These are phyloP conservation scores for Anhinga rufa DNA, from an alignment of 2,113 vertebrate species.

Conservation along the genomic window DNA sequence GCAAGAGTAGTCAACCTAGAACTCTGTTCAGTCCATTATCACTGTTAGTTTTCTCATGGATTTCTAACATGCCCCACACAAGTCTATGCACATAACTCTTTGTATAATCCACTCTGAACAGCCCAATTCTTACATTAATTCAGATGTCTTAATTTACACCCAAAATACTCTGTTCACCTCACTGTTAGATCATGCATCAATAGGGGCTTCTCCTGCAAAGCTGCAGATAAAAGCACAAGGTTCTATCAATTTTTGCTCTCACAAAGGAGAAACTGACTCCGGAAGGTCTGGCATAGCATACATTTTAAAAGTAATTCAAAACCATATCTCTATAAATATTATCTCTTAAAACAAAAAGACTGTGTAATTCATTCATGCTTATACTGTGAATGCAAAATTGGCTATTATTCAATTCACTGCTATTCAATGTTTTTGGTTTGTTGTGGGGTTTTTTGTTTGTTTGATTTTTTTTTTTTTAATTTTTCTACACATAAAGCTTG, in stretches of 20 bases:
- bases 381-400: background rate
- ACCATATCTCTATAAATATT: slow-evolving; percentile 16
- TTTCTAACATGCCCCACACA: background rate
- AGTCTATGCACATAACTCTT: background rate
- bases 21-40: background rate
- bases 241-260: background rate
- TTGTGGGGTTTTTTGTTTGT: too few relatives aligned
- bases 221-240: background rate
- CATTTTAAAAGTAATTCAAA: background rate
- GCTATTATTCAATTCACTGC: slow-evolving; percentile 8
- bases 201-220: background rate
- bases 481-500: background rate
- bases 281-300: background rate
- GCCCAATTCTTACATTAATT: background rate
- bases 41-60: background rate
- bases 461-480: too few relatives aligned
- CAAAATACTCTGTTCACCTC: background rate
- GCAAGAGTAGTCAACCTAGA: background rate
- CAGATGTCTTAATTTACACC: background rate
- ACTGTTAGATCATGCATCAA: background rate
- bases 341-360: slow-evolving; percentile 34
- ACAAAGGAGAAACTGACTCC: background rate
- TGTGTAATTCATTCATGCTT: background rate
- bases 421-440: too few relatives aligned
- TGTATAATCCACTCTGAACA: background rate